Evolutionary conservation across 2,888 invertebrate genomes (phyloP).

Genomic region (Folsomia candida): DNA sequence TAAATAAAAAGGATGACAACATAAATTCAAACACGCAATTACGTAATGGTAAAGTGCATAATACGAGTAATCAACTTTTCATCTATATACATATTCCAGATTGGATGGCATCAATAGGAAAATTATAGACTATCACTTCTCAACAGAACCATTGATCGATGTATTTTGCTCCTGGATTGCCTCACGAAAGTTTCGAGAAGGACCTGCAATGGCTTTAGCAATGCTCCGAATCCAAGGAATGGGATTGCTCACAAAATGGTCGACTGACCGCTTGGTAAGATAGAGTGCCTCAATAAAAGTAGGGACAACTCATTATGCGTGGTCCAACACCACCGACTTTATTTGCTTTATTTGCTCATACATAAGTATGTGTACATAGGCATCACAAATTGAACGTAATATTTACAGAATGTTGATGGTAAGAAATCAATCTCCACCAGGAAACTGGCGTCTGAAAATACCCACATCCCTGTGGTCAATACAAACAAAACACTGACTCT

Average conservation of each 20-base stretch:
- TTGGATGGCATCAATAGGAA: neutral
- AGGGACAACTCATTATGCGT: too few species aligned
- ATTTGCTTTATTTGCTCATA: too few species aligned
- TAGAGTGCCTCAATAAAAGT: too few species aligned
- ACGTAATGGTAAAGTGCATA: neutral
- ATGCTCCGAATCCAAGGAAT: slow-evolving; percentile 12
- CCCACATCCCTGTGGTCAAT: neutral
- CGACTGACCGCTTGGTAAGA: slow-evolving; percentile 13
- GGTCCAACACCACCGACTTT: too few species aligned
- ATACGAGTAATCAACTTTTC: too few species aligned
- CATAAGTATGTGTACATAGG: too few species aligned
- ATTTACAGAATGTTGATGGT: neutral
- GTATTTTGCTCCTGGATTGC: slow-evolving; percentile 24
- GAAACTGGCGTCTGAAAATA: neutral
- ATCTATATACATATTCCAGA: too few species aligned
- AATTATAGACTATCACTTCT: neutral
- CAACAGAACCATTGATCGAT: slow-evolving; percentile 11
- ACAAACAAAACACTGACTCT: neutral
- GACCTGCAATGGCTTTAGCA: slow-evolving; percentile 13
- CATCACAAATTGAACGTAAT: neutral
- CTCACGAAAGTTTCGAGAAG: slow-evolving; percentile 9
- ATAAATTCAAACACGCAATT: neutral
- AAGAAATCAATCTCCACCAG: neutral
- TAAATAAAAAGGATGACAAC: too few species aligned
- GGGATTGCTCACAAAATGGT: slow-evolving; percentile 23